Percentiles rank a stretch among this genome's conserved stretches.
phyloP scores from a whole-genome alignment of 1,140 invertebrate genomes.

The Ips nitidus region DNA sequence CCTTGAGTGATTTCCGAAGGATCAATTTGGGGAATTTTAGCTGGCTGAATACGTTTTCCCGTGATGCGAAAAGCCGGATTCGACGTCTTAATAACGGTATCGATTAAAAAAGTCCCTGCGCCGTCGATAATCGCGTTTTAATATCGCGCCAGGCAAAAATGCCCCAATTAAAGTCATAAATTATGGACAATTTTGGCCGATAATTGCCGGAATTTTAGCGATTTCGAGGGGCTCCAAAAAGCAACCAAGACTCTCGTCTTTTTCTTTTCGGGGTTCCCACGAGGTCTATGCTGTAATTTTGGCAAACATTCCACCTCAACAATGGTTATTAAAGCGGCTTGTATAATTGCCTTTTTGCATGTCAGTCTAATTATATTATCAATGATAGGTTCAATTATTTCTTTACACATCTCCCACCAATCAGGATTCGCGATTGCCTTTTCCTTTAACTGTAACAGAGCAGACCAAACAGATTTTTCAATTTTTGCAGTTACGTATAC shows the following conservation, averaged over 20 bases:
- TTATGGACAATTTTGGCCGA: conserved; percentile 32
- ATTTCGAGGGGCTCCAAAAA: conserved; percentile 20
- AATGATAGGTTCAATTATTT: not conserved
- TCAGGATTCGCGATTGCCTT: not conserved
- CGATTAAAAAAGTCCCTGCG: not conserved
- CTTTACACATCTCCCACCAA: not conserved
- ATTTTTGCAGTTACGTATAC: too few relatives aligned
- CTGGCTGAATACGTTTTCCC: not conserved
- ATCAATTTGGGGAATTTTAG: conserved; percentile 10
- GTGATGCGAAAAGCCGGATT: too few relatives aligned
- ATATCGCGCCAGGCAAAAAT: conserved; percentile 12
- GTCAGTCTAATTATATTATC: conserved; percentile 12
- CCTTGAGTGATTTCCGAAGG: conserved; percentile 15
- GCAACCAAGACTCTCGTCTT: conserved; percentile 18
- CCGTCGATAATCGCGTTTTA: conserved; percentile 18
- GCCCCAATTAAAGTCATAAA: conserved; percentile 33
- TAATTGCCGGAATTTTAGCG: conserved; percentile 34
- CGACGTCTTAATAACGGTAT: conserved; percentile 13
- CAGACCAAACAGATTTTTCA: too few relatives aligned
- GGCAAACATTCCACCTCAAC: conserved; percentile 25
- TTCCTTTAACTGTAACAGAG: not conserved
- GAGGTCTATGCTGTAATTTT: conserved; percentile 29
- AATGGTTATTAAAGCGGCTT: conserved; percentile 22
- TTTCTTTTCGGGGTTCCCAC: conserved; percentile 21
- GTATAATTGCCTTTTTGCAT: conserved; percentile 24